Evolutionary conservation across 2,113 vertebrate species (phyloP).

Genomic region (Hyla sarda): DNA sequence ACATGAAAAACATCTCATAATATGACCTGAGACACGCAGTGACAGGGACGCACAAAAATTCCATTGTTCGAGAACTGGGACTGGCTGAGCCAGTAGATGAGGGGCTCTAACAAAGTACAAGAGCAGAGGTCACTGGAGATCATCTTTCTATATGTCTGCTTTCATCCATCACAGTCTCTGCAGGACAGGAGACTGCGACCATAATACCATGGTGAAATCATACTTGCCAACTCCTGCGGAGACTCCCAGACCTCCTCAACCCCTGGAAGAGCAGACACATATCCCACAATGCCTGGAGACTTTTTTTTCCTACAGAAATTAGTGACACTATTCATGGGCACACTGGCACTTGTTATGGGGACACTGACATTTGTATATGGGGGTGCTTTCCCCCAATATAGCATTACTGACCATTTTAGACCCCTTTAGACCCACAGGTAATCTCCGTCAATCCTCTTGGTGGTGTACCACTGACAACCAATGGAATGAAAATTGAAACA

Average conservation of each 20-base stretch:
- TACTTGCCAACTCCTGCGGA: neutral
- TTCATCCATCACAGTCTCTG: neutral
- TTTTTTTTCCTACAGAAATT: neutral
- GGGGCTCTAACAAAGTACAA: conserved; percentile 4
- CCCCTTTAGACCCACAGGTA: too few species aligned
- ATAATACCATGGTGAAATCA: neutral
- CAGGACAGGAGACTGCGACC: neutral
- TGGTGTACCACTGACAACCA: too few species aligned
- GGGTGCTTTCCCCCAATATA: too few species aligned
- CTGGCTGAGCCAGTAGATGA: conserved; percentile 5
- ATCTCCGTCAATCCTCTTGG: too few species aligned
- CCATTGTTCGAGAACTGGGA: conserved; percentile 25
- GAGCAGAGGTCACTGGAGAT: conserved; percentile 11
- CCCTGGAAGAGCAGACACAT: neutral
- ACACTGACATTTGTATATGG: too few species aligned
- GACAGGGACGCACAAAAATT: conserved; percentile 39
- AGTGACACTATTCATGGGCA: neutral
- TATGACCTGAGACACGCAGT: conserved; percentile 25
- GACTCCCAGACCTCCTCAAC: neutral
- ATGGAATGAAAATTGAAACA: too few species aligned
- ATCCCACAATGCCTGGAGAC: neutral
- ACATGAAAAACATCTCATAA: conserved; percentile 7
- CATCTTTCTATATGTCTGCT: conserved; percentile 20
- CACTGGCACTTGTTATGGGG: neutral
- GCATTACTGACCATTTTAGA: too few species aligned